phyloP scores from a whole-genome alignment of 2,113 vertebrate genomes.

The Anarhynchus alexandrinus region DNA sequence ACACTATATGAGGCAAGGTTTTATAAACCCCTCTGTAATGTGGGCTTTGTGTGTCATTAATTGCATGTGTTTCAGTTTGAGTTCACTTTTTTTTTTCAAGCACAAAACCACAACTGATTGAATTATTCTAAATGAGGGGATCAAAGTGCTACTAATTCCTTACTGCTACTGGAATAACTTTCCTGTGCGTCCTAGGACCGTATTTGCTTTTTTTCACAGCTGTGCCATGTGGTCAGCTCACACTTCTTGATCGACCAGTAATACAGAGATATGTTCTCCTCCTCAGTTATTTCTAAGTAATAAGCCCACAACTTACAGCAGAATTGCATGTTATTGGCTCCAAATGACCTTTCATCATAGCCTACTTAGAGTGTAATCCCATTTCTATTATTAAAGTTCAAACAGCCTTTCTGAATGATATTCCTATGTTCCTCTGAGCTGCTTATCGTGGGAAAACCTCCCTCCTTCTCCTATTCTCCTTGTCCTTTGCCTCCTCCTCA shows the following conservation, averaged over 20 bases:
- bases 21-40: not conserved
- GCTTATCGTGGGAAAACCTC: not conserved
- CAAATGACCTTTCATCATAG: not conserved
- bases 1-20: not conserved
- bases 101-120: not conserved
- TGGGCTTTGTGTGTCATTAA: not conserved
- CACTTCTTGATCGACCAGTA: not conserved
- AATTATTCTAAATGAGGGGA: not conserved
- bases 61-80: not conserved
- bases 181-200: not conserved
- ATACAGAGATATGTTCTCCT: not conserved
- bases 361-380: not conserved
- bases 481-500: not conserved
- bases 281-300: not conserved
- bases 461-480: not conserved
- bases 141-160: not conserved
- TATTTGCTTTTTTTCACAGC: not conserved
- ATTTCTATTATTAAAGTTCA: slow-evolving; percentile 25
- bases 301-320: not conserved
- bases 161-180: not conserved
- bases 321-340: slow-evolving; percentile 14
- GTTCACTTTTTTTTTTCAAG: not conserved
- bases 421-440: not conserved
- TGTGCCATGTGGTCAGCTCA: not conserved
- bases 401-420: not conserved